A percentile compares a stretch with the other conserved stretches of the same genome.
These are phyloP conservation scores for Drosophila parthenogenetica DNA, from an alignment of 2,888 invertebrate species.

Conservation along the genomic window DNA sequence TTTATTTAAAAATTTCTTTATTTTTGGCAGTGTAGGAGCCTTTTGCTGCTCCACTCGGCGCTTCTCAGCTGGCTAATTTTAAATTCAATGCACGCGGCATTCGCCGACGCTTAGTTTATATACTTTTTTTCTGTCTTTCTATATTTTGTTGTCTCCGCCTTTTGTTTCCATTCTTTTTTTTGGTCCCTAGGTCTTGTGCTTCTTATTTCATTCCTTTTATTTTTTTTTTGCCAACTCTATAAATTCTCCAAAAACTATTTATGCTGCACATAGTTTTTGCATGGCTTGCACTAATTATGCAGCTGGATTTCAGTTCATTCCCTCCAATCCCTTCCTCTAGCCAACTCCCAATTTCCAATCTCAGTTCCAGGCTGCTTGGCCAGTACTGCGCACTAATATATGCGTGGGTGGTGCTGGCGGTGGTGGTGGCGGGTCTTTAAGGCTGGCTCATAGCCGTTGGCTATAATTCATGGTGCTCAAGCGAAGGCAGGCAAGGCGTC, in stretches of 20 bases:
- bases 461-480: constrained; percentile 67
- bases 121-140: constrained; percentile 8
- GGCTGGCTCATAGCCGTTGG: constrained; percentile 55
- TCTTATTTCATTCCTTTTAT: constrained; percentile 12
- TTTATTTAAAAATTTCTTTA: neutral
- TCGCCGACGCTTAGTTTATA: constrained; percentile 63
- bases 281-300: constrained; percentile 70
- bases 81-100: constrained; percentile 76
- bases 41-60: neutral
- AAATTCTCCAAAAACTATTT: constrained; percentile 73
- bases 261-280: constrained; percentile 65
- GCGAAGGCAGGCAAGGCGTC: constrained; percentile 46
- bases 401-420: constrained; percentile 59
- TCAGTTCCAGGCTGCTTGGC: constrained; percentile 9
- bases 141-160: constrained; percentile 32
- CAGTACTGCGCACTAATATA: constrained; percentile 44
- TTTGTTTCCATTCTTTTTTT: constrained; percentile 34
- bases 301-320: constrained; percentile 61
- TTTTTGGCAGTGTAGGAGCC: neutral
- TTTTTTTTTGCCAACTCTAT: constrained; percentile 42
- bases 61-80: constrained; percentile 62
- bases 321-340: neutral
- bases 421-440: constrained; percentile 38
- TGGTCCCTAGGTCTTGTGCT: constrained; percentile 17
- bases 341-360: constrained; percentile 1